A percentile compares a stretch with the other conserved stretches of the same genome.
phyloP scores from a whole-genome alignment of 92 coral and sea anemone genomes.

The Chrysogorgia sp. region DNA sequence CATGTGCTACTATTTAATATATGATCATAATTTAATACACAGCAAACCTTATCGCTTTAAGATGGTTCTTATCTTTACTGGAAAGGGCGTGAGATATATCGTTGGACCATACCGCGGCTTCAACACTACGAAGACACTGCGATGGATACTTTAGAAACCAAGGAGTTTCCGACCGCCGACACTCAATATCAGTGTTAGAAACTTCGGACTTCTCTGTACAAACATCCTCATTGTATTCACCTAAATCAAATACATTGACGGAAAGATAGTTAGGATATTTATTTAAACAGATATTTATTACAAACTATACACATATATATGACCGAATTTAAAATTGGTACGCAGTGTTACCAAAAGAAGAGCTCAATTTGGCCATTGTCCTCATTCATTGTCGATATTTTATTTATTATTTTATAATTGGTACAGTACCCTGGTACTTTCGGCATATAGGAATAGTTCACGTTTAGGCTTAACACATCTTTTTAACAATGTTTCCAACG shows the following conservation, averaged over 20 bases:
- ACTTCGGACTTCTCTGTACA: neutral
- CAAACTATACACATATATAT: too few relatives aligned
- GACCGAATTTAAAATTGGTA: too few relatives aligned
- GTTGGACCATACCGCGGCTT: conserved; percentile 72
- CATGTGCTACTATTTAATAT: neutral
- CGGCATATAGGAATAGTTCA: too few relatives aligned
- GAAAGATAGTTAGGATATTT: neutral
- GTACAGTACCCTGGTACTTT: too few relatives aligned
- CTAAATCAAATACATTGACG: neutral
- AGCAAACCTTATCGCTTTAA: conserved; percentile 62
- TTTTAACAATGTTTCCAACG: too few relatives aligned
- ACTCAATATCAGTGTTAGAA: neutral
- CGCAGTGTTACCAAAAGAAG: too few relatives aligned
- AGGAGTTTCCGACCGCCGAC: conserved; percentile 16
- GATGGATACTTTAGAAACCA: conserved; percentile 72
- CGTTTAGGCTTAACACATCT: too few relatives aligned
- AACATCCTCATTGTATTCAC: neutral
- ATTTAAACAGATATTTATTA: too few relatives aligned
- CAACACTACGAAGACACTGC: conserved; percentile 80
- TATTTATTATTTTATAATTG: too few relatives aligned
- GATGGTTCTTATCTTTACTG: conserved; percentile 46
- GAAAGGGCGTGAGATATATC: conserved; percentile 67
- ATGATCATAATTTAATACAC: neutral
- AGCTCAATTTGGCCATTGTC: too few relatives aligned
- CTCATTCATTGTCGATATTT: too few relatives aligned